Percentiles rank a stretch among this genome's conserved stretches.
phyloP scores from a whole-genome alignment of 1,140 invertebrate genomes.

The Gryon sp. region DNA sequence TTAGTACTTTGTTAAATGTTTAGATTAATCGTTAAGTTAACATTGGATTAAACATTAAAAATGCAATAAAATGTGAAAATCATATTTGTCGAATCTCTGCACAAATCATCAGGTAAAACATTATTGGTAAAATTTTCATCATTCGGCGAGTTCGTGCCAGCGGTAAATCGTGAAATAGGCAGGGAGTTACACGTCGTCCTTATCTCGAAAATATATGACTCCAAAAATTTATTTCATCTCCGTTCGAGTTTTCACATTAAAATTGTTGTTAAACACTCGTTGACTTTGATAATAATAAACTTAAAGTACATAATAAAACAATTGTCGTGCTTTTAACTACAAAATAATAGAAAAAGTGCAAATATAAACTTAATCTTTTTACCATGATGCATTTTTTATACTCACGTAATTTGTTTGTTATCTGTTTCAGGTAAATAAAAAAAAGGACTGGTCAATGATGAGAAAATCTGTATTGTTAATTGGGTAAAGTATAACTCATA shows the following conservation, averaged over 20 bases:
- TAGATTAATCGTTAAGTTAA: too few relatives aligned
- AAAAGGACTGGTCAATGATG: too few relatives aligned
- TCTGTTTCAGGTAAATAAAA: too few relatives aligned
- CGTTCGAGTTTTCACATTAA: slow-evolving; percentile 25
- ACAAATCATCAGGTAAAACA: slow-evolving; percentile 47
- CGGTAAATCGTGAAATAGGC: slow-evolving; percentile 62
- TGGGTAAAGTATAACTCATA: background rate
- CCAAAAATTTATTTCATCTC: slow-evolving; percentile 54
- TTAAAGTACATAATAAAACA: background rate
- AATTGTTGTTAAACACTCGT: slow-evolving; percentile 36
- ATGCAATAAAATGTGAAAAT: too few relatives aligned
- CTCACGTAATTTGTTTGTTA: background rate
- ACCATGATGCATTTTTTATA: background rate
- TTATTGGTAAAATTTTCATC: slow-evolving; percentile 58
- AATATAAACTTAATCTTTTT: too few relatives aligned
- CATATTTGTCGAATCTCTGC: too few relatives aligned
- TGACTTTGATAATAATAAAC: slow-evolving; percentile 7
- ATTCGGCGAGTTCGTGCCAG: slow-evolving; percentile 27
- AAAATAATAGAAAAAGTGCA: too few relatives aligned
- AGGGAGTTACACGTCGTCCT: slow-evolving; percentile 54
- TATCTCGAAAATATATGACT: slow-evolving; percentile 59
- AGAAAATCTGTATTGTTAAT: too few relatives aligned
- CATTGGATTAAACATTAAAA: too few relatives aligned
- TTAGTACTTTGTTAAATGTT: too few relatives aligned
- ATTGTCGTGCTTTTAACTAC: too few relatives aligned